phyloP scores from a whole-genome alignment of 2,888 invertebrate genomes.

The Slavum lentiscoides region DNA sequence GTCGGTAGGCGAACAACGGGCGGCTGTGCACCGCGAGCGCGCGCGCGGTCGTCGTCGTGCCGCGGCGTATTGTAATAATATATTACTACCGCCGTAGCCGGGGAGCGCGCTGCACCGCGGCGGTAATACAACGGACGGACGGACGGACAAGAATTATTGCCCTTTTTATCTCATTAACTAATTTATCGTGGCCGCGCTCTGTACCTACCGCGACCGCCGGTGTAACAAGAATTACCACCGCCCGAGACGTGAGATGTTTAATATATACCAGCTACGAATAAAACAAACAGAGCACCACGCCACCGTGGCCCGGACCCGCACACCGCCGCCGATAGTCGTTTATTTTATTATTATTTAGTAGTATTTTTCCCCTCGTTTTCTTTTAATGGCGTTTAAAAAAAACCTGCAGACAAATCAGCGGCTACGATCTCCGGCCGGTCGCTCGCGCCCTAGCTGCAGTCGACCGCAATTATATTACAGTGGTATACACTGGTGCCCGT shows the following conservation, averaged over 20 bases:
- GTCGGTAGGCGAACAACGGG: no score
- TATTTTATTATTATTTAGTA: slow-evolving; percentile 18
- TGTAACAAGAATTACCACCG: background rate
- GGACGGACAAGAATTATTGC: slow-evolving; percentile 50
- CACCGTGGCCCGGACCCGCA: background rate
- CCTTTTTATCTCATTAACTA: slow-evolving; percentile 53
- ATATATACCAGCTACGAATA: background rate
- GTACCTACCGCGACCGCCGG: no score
- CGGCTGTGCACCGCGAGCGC: no score
- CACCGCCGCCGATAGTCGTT: background rate
- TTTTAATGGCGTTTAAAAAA: slow-evolving; percentile 38
- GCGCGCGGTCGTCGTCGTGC: no score
- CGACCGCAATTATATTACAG: background rate
- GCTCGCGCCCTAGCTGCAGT: background rate
- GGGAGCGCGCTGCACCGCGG: background rate
- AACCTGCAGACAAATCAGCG: slow-evolving; percentile 32
- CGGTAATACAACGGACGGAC: background rate
- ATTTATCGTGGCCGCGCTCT: slow-evolving; percentile 41
- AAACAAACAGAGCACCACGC: background rate
- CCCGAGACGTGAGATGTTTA: background rate
- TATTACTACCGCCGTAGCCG: no score
- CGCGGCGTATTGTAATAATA: no score
- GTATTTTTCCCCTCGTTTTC: slow-evolving; percentile 14
- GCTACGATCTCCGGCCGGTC: slow-evolving; percentile 31
- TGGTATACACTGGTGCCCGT: no score